Conservation (phyloP, 1,140 invertebrate genomes). For the Gerris buenoi region DNA sequence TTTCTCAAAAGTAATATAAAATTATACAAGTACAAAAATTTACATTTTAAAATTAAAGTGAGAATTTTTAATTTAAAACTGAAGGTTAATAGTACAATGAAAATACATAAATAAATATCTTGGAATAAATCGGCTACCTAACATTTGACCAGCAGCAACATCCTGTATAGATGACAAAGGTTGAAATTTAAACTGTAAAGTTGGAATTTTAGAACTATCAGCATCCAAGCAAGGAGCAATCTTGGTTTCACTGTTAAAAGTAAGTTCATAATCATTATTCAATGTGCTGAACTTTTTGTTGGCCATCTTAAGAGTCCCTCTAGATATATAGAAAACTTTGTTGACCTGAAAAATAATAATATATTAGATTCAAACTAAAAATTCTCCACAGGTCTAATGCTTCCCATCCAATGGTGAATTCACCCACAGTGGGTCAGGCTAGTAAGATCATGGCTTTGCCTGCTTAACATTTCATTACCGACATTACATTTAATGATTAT, state of each 20-base stretch:
- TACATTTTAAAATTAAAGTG: no score
- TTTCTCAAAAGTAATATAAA: no score
- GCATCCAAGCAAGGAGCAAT: conserved; percentile 51
- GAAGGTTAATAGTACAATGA: no score
- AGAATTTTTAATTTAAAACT: no score
- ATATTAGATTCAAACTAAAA: conserved; percentile 14
- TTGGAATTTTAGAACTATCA: conserved; percentile 47
- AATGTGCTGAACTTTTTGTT: conserved; percentile 76
- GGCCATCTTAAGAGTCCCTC: conserved; percentile 67
- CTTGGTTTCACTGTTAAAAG: conserved; percentile 64
- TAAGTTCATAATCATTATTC: conserved; percentile 94
- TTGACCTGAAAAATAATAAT: conserved; percentile 39
- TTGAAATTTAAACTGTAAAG: conserved; percentile 67
- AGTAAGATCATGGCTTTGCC: conserved; percentile 66
- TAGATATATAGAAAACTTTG: conserved; percentile 77
- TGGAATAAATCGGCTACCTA: conserved; percentile 46
- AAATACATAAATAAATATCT: no score
- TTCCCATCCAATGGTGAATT: no score
- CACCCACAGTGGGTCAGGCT: no score
- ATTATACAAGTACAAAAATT: no score
- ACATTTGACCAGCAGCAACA: conserved; percentile 44
- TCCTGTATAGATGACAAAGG: conserved; percentile 58
- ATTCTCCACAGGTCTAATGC: no score
- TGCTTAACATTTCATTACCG: conserved; percentile 54
- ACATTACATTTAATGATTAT: no score